Evolutionary conservation across 2,113 vertebrate species (phyloP).

Genomic region (Vidua macroura): DNA sequence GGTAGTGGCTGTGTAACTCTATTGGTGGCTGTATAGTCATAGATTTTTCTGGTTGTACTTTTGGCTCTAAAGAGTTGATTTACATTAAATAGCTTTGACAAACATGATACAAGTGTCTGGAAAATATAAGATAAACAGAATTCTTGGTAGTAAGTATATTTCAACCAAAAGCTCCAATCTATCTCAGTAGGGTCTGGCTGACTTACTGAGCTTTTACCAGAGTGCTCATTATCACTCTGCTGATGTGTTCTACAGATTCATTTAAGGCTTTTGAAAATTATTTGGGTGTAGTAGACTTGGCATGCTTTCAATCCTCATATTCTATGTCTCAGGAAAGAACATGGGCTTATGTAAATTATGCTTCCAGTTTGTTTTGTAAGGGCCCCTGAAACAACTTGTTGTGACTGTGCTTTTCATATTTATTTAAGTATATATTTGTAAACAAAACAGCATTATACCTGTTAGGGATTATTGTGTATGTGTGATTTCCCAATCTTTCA

Average conservation of each 20-base stretch:
- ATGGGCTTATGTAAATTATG: neutral
- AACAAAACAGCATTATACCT: neutral
- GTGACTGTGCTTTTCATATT: neutral
- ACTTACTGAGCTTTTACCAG: neutral
- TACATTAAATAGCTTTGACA: neutral
- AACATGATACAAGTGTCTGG: neutral
- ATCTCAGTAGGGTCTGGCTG: neutral
- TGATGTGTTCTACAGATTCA: neutral
- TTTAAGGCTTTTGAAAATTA: neutral
- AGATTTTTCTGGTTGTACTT: neutral
- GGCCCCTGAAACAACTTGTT: neutral
- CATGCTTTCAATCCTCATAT: accelerated
- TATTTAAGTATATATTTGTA: neutral
- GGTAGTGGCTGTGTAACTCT: neutral
- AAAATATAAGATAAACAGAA: neutral
- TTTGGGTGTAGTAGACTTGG: neutral
- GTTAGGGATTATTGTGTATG: neutral
- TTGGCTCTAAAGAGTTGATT: neutral
- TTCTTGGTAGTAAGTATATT: neutral
- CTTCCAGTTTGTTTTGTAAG: neutral
- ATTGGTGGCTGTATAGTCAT: neutral
- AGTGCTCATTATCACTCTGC: neutral
- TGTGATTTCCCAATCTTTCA: neutral
- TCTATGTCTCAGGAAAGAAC: neutral
- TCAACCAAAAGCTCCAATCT: neutral